These are phyloP conservation scores for Alectoris magna DNA, from an alignment of 2,797 vertebrate species.

Conservation along the genomic window DNA sequence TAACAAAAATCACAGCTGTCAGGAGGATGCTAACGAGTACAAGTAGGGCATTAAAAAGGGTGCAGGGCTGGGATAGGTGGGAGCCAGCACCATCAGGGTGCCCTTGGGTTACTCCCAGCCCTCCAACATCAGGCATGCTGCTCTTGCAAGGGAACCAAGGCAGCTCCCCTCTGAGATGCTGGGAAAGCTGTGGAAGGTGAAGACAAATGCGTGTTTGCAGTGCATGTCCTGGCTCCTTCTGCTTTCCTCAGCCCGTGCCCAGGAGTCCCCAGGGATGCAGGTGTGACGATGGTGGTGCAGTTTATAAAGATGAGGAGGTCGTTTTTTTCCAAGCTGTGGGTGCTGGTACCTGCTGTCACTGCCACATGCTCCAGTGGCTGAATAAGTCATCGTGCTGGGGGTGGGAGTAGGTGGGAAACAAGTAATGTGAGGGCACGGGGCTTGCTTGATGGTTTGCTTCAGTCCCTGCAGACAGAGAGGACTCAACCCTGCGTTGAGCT, in stretches of 20 bases:
- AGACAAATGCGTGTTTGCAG: fast-evolving
- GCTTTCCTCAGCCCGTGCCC: fast-evolving
- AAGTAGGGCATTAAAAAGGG: conserved; percentile 60
- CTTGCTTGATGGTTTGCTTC: background rate
- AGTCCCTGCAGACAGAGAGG: background rate
- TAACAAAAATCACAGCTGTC: conserved; percentile 62
- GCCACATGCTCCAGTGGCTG: background rate
- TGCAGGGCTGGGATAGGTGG: conserved; percentile 32
- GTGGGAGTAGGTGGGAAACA: background rate
- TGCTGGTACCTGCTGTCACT: background rate
- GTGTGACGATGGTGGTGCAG: background rate
- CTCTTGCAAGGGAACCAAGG: fast-evolving
- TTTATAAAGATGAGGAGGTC: background rate
- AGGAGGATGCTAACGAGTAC: conserved; percentile 62
- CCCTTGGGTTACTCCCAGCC: background rate
- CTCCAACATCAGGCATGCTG: background rate
- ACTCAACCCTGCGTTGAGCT: background rate
- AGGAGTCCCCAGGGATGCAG: background rate
- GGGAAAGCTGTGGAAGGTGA: background rate
- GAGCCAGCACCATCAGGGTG: background rate
- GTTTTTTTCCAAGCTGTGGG: background rate
- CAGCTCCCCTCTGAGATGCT: background rate
- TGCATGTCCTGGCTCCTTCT: background rate
- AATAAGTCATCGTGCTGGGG: background rate
- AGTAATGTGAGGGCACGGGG: background rate